Conservation (phyloP, 2,888 invertebrate species). For the Leucoma salicis region DNA sequence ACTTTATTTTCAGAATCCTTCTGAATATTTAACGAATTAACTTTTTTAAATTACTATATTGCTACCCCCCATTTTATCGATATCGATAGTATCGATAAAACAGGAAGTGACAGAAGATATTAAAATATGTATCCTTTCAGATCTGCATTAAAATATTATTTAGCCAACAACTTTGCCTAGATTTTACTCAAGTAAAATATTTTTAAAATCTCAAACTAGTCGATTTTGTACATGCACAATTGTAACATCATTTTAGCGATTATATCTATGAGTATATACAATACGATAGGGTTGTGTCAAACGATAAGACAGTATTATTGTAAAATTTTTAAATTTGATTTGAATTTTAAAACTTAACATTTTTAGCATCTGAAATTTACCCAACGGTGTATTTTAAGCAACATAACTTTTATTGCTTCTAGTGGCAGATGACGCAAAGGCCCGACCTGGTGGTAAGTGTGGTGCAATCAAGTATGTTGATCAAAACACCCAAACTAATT, state of each 20-base stretch:
- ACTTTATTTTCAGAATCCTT: too few relatives aligned
- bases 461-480: background rate
- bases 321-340: too few relatives aligned
- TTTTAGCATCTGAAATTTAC: background rate
- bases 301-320: background rate
- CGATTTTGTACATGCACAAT: slow-evolving; percentile 7
- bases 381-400: slow-evolving; percentile 1
- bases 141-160: slow-evolving; percentile 2
- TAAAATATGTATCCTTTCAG: slow-evolving; percentile 20
- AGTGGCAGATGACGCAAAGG: too few relatives aligned
- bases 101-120: slow-evolving; percentile 13
- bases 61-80: background rate
- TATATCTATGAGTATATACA: slow-evolving; percentile 4
- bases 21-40: slow-evolving; percentile 19
- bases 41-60: slow-evolving; percentile 21
- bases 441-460: too few relatives aligned
- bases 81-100: slow-evolving; percentile 2
- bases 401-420: slow-evolving; percentile 1
- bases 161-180: slow-evolving; percentile 8
- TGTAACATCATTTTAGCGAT: slow-evolving; percentile 1
- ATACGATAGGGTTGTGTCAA: background rate
- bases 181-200: slow-evolving; percentile 3
- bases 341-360: background rate
- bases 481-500: slow-evolving; percentile 6
- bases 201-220: background rate